Evolutionary conservation across 2,797 vertebrate genomes (phyloP), one percentile per base, ranked within the genome.

Genomic region (Epinephelus awoara): DNA sequence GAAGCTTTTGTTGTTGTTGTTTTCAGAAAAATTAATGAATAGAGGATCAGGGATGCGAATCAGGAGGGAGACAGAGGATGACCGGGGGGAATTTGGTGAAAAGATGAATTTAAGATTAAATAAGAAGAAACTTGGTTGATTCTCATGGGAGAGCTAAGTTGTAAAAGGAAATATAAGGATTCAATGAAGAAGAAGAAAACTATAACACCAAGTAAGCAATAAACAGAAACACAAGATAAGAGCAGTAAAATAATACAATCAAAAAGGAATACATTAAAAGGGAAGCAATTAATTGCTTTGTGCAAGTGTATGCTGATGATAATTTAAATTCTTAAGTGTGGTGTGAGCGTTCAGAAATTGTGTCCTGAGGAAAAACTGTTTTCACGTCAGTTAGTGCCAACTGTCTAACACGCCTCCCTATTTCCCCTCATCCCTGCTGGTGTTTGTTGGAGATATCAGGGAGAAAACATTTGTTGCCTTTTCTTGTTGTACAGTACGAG

Each of bases 261-360:
- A 40, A 15, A 76, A 63, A 69, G 15, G 10, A 19, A 63, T 49
- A 50, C 42, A 71, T 72, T 68, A 50, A 13, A n/a, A 23, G 3
- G 15, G 21, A 77, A 65, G 38, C 21, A 74, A 27, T 63, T 65
- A 79, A 82, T 79, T 80, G 57, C 49, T 77, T 82, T 74, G 67
- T 72, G 62, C 27, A 61, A 58, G 74, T 67, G 54, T 66, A n/a
- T 44, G 67, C 47, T 38, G 59, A 52, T 58, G 81, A 83, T 29
- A 0, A 79, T 76, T 80, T 49, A 3, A 56, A 75, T 77, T 65
- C 8, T 8, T n/a, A 14, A 38, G 34, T 58, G 47, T 38, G 42
- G 13, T 1, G 25, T 34, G 7, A 66, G 9, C 3, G 4, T 27
- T 47, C 40, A 38, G 18, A 70, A 73, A 75, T 70, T 79, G 18